These are phyloP conservation scores for Passer montanus DNA, from an alignment of 2,113 vertebrate genomes.

Conservation along the genomic window DNA sequence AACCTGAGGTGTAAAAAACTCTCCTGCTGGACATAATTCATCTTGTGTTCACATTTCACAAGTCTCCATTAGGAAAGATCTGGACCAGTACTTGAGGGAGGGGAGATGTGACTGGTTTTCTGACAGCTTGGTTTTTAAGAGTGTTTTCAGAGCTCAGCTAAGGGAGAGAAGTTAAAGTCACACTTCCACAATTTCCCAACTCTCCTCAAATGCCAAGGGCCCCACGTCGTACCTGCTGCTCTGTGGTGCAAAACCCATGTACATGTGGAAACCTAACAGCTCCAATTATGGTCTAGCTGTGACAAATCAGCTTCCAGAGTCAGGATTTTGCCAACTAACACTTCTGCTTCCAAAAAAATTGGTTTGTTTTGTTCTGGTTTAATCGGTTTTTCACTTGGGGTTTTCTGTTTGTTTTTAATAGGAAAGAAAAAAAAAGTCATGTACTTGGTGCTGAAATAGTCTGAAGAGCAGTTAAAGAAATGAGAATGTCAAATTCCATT, in stretches of 20 bases:
- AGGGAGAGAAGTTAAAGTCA: not conserved
- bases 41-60: not conserved
- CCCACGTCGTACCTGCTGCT: not conserved
- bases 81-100: not conserved
- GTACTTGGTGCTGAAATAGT: not conserved
- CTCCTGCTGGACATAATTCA: not conserved
- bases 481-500: not conserved
- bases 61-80: not conserved
- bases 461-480: not conserved
- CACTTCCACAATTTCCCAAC: not conserved
- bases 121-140: not conserved
- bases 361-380: constrained; percentile 5
- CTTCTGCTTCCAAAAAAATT: not conserved
- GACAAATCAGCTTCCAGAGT: not conserved
- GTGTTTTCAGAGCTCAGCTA: not conserved
- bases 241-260: not conserved
- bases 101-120: not conserved
- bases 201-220: not conserved
- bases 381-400: not conserved
- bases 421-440: not conserved
- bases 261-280: not conserved
- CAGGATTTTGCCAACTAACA: not conserved
- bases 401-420: constrained; percentile 2
- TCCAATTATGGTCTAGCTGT: not conserved
- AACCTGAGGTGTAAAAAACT: not conserved